A percentile compares a stretch with the other conserved stretches of the same genome.
Conservation (phyloP, 2,113 vertebrate genomes). For the Anolis sagrei region DNA sequence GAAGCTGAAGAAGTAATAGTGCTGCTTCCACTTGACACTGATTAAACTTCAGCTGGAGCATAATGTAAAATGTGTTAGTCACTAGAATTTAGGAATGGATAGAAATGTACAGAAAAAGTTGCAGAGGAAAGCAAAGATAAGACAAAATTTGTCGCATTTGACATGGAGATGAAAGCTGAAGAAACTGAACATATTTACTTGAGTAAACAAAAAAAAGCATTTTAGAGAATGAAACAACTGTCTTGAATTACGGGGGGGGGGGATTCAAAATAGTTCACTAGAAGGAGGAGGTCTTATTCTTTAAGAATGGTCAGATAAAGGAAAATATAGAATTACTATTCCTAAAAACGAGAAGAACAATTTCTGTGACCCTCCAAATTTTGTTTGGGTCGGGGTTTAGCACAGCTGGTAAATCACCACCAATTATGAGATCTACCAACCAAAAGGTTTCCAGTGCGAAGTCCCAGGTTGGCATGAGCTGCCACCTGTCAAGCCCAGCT, state of each 20-base stretch:
- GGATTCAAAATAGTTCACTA: background rate
- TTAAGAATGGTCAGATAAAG: background rate
- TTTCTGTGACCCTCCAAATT: background rate
- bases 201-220: background rate
- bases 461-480: too few relatives aligned
- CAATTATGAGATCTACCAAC: too few relatives aligned
- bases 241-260: too few relatives aligned
- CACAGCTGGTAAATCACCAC: too few relatives aligned
- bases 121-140: background rate
- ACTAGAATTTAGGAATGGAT: background rate
- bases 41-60: background rate
- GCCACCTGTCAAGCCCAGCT: too few relatives aligned
- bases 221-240: background rate
- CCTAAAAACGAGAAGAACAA: background rate
- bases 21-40: background rate
- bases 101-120: background rate
- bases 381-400: too few relatives aligned
- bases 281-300: background rate
- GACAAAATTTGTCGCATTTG: background rate
- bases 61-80: background rate
- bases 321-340: background rate
- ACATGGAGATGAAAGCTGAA: background rate
- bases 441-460: too few relatives aligned
- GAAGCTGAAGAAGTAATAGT: background rate
- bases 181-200: background rate